Conservation (phyloP, 2,797 vertebrate species). For the Thripadectes ignobilis region DNA sequence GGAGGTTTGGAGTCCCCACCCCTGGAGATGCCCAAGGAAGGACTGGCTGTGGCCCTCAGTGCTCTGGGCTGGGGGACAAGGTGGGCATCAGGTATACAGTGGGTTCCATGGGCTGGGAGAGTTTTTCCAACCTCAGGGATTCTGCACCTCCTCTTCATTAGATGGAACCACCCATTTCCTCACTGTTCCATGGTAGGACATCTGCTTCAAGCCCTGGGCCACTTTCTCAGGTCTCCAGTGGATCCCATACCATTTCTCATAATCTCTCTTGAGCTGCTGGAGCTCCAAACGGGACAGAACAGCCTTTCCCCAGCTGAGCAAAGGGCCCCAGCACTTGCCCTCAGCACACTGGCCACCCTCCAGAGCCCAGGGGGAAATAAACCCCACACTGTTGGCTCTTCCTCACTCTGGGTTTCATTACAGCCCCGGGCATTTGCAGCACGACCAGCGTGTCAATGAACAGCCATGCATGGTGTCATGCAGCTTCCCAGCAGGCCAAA, state of each 20-base stretch:
- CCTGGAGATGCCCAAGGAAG: background rate
- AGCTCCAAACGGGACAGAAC: background rate
- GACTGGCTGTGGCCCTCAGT: background rate
- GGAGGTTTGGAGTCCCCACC: background rate
- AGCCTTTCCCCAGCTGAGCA: background rate
- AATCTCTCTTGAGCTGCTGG: background rate
- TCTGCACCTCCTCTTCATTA: background rate
- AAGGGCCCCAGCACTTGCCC: background rate
- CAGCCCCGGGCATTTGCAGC: background rate
- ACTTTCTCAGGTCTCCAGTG: background rate
- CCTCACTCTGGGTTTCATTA: background rate
- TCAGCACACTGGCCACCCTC: background rate
- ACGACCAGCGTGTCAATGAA: background rate
- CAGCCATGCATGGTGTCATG: background rate
- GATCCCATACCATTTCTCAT: background rate
- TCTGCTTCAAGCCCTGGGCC: background rate
- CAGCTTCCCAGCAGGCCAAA: background rate
- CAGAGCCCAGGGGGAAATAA: background rate
- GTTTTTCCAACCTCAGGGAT: background rate
- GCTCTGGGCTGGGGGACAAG: background rate
- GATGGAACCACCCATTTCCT: background rate
- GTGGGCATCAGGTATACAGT: no score
- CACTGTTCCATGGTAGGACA: accelerated
- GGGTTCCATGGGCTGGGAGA: background rate
- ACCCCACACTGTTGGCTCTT: background rate